Evolutionary conservation across 2,888 invertebrate species (phyloP), one percentile per base, ranked within the genome.

Genomic region (Griposia aprilina): DNA sequence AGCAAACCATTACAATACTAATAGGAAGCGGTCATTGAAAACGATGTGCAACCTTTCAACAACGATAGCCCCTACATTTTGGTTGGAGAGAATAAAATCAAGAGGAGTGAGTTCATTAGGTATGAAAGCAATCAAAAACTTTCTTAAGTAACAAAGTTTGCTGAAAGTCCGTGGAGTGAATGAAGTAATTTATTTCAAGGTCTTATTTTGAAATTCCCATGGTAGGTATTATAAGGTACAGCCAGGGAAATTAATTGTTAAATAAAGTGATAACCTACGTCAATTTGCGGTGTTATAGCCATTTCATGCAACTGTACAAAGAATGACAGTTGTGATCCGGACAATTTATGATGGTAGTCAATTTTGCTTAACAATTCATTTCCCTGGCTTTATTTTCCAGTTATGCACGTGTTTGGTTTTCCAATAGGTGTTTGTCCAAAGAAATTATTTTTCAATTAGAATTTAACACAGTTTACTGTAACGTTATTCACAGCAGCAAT

Each of bases 111-210:
- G 26, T 65, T 60, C 36, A 69, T 66, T 81, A 57, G 11, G 59
- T 57, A 52, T 60, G 69, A 52, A 71, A 74, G 48, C 59, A 63
- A 82, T 72, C 62, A 60, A 48, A 45, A 75, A 79, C 62, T 82
- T 82, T 65, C 70, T 30, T 30, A n/a, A 48, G 52, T 66, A 74
- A 70, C 23, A 78, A 82, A 72, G 63, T 74, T 79, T 71, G 26
- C 26, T 26, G 26, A 63, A 78, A 70, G n/a, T 70, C 26, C 23
- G 57, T 41, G 50, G 41, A 79, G 26, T 8, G 48, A 75, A 57
- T 66, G 13, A 41, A 71, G 73, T 41, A 50, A 76, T 45, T 82
- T 62, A 72, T 76, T 72, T 60, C 15, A 69, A 74, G 67, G 23
- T 72, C 69, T 55, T n/a, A 36, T 55, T 55, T 68, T 57, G 17